Conservation (phyloP, 2,113 vertebrate species). For the Tachycineta bicolor region DNA sequence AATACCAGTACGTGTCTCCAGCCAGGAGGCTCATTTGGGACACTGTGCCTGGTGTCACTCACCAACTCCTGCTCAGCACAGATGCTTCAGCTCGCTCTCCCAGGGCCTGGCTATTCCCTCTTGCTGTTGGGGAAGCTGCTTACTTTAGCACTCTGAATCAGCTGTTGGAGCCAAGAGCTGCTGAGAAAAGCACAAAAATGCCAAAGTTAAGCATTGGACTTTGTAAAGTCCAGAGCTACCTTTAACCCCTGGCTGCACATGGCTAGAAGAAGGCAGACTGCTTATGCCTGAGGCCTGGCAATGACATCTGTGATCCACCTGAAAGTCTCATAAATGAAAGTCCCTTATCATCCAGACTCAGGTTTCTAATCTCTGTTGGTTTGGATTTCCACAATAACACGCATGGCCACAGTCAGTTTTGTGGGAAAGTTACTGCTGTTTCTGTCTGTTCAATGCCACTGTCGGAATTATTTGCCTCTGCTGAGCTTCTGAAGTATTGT, state of each 20-base stretch:
- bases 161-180: not conserved
- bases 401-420: not conserved
- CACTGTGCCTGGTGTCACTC: not conserved
- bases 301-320: not conserved
- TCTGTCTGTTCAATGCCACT: not conserved
- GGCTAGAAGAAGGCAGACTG: not conserved
- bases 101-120: not conserved
- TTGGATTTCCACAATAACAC: not conserved
- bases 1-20: not conserved
- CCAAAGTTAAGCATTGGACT: not conserved
- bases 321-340: not conserved
- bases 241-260: not conserved
- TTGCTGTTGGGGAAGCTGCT: not conserved
- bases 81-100: fast-evolving
- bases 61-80: not conserved
- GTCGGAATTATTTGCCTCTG: not conserved
- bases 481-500: not conserved
- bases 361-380: not conserved
- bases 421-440: not conserved
- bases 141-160: not conserved
- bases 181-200: not conserved
- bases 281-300: not conserved
- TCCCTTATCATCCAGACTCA: not conserved
- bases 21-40: not conserved
- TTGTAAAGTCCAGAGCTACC: not conserved